Conservation (phyloP, 2,113 vertebrate genomes). For the Orientallactaga bullata region DNA sequence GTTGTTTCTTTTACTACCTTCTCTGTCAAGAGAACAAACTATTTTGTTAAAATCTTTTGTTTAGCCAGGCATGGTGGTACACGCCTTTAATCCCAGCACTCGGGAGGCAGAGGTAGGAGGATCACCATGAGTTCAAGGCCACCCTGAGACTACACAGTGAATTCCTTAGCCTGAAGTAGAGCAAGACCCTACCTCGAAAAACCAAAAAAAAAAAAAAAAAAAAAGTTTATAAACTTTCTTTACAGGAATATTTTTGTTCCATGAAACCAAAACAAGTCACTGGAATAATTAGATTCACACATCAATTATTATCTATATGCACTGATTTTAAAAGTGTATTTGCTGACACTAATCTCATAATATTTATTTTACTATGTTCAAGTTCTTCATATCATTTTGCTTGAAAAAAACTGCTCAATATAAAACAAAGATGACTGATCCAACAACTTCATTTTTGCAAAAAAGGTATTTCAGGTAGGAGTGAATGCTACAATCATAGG, state of each 20-base stretch:
- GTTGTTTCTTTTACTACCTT: constrained; percentile 19
- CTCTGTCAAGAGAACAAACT: constrained; percentile 31
- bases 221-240: background rate
- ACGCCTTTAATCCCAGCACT: too few relatives aligned
- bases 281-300: constrained; percentile 27
- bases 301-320: constrained; percentile 23
- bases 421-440: background rate
- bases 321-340: constrained; percentile 57
- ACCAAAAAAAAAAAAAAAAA: too few relatives aligned
- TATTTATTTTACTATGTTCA: constrained; percentile 20
- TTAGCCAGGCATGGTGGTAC: too few relatives aligned
- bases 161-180: too few relatives aligned
- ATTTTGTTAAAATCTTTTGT: background rate
- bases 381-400: background rate
- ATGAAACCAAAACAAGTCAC: constrained; percentile 52
- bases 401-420: constrained; percentile 15
- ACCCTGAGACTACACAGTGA: too few relatives aligned
- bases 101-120: too few relatives aligned
- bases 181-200: background rate
- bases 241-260: background rate
- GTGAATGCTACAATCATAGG: background rate
- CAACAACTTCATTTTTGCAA: background rate
- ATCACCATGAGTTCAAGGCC: too few relatives aligned
- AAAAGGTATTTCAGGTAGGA: background rate
- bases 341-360: constrained; percentile 14